Conservation (phyloP, 1,140 invertebrate genomes). For the Aphelenchoides fujianensis region DNA sequence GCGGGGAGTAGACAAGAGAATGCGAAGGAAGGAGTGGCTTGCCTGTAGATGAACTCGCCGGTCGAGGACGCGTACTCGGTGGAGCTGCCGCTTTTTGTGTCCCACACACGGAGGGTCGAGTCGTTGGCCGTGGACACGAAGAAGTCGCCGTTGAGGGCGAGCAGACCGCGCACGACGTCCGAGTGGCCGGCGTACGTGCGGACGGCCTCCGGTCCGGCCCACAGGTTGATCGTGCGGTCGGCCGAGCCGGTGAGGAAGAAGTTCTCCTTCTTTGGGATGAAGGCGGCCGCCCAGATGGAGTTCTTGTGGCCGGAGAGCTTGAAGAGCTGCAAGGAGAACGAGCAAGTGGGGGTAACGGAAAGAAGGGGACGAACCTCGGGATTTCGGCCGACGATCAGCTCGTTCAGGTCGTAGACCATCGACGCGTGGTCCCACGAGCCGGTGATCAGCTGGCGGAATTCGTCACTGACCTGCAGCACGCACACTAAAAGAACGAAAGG, state of each 20-base stretch:
- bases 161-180: slow-evolving; percentile 80
- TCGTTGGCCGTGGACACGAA: slow-evolving; percentile 88
- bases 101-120: slow-evolving; percentile 78
- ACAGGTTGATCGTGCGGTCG: slow-evolving; percentile 82
- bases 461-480: slow-evolving; percentile 26
- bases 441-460: slow-evolving; percentile 21
- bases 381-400: slow-evolving; percentile 7
- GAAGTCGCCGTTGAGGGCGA: slow-evolving; percentile 69
- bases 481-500: slow-evolving; percentile 33
- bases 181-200: slow-evolving; percentile 72
- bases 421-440: slow-evolving; percentile 40
- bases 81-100: slow-evolving; percentile 69
- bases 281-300: slow-evolving; percentile 82
- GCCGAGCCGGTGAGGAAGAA: slow-evolving; percentile 69
- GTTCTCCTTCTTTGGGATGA: slow-evolving; percentile 65
- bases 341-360: not conserved
- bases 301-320: slow-evolving; percentile 70
- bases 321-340: slow-evolving; percentile 31
- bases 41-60: slow-evolving; percentile 68
- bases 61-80: slow-evolving; percentile 77
- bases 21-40: slow-evolving; percentile 66
- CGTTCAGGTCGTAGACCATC: slow-evolving; percentile 30
- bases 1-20: not conserved
- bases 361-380: not conserved
- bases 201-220: slow-evolving; percentile 69